phyloP scores from a whole-genome alignment of 2,113 vertebrate species.

The Lucifuga dentata region DNA sequence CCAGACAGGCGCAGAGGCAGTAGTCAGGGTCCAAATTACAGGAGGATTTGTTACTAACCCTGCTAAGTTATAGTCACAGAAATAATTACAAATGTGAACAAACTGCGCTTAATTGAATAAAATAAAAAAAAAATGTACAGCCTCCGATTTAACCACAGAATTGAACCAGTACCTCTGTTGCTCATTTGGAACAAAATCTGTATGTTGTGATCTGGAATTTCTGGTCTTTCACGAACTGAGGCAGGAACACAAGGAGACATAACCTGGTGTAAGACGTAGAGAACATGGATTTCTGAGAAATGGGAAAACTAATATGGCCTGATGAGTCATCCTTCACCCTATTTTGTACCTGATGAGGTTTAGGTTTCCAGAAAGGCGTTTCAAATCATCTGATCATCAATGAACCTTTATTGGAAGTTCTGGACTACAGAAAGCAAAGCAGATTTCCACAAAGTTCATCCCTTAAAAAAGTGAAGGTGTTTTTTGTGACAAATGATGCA shows the following conservation, averaged over 20 bases:
- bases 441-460: constrained; percentile 53
- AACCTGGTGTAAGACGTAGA: constrained; percentile 43
- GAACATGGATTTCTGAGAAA: constrained; percentile 40
- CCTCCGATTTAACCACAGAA: constrained; percentile 6
- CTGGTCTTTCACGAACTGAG: constrained; percentile 39
- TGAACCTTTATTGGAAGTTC: constrained; percentile 47
- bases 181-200: constrained; percentile 3
- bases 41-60: no score
- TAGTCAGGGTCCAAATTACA: no score
- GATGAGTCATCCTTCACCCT: no score
- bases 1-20: no score
- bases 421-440: constrained; percentile 53
- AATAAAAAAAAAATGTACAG: constrained; percentile 23
- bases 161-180: constrained; percentile 18
- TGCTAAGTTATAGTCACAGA: no score
- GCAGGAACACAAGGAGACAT: constrained; percentile 45
- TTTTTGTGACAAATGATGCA: constrained; percentile 23
- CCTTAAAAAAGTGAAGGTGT: constrained; percentile 46
- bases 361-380: no score
- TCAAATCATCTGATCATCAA: constrained; percentile 33
- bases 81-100: no score
- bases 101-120: no score
- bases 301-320: constrained; percentile 16
- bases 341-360: no score
- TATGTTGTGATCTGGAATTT: constrained; percentile 46